Conservation (phyloP, 2,888 invertebrate genomes). For the Sabatieria punctata region DNA sequence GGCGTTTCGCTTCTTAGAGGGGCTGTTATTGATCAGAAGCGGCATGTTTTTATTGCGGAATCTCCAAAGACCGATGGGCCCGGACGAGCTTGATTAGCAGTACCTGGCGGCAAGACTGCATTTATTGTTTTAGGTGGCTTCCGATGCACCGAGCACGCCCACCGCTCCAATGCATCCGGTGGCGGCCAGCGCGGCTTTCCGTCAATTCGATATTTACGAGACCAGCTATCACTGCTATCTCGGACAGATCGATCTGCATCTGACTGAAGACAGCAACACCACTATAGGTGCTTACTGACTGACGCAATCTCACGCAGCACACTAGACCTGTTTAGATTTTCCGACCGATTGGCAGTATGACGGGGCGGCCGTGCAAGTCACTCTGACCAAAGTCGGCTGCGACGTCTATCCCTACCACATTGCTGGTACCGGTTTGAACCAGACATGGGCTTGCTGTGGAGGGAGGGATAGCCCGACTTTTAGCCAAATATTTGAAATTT, state of each 20-base stretch:
- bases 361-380: conserved; percentile 82
- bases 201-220: conserved; percentile 77
- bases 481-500: background rate
- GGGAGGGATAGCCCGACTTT: background rate
- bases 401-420: conserved; percentile 93
- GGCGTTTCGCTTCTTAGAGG: no score
- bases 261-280: conserved; percentile 60
- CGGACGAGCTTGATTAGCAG: no score
- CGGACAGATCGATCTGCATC: conserved; percentile 78
- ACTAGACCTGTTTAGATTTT: conserved; percentile 14
- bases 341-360: conserved; percentile 38
- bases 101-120: no score
- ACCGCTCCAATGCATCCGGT: no score
- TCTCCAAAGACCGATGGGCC: no score
- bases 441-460: no score
- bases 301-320: background rate
- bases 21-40: no score
- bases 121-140: no score
- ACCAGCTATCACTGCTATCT: conserved; percentile 80
- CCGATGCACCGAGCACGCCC: no score
- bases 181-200: conserved; percentile 39
- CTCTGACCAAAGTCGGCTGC: conserved; percentile 48
- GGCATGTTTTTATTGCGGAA: no score
- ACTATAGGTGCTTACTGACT: background rate
- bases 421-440: no score